phyloP scores from a whole-genome alignment of 2,797 vertebrate species.

The Prionace glauca region DNA sequence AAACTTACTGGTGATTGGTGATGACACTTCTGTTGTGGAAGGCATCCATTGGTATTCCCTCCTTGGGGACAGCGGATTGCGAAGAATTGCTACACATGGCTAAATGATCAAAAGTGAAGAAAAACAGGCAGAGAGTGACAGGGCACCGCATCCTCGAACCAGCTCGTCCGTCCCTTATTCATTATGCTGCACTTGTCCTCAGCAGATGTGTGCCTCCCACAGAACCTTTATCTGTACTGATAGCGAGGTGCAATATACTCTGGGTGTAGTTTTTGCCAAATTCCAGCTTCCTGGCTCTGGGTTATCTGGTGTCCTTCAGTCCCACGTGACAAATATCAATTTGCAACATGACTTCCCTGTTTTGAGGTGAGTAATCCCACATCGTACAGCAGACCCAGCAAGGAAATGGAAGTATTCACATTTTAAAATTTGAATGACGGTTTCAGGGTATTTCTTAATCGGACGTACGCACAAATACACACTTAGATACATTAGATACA shows the following conservation, averaged over 20 bases:
- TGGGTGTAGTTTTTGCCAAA: background rate
- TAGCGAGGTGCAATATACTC: background rate
- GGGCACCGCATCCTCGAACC: background rate
- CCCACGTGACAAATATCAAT: background rate
- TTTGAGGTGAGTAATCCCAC: background rate
- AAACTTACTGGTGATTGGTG: slow-evolving; percentile 44
- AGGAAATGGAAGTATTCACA: background rate
- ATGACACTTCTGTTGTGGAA: slow-evolving; percentile 45
- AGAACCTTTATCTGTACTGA: slow-evolving; percentile 13
- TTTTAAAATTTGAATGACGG: background rate
- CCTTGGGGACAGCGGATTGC: background rate
- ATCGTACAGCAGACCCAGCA: no score
- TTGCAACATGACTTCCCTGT: background rate
- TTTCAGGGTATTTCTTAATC: background rate
- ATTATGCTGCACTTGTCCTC: background rate
- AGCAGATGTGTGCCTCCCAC: background rate
- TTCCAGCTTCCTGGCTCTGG: background rate
- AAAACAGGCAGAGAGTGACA: slow-evolving; percentile 12
- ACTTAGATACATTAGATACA: background rate
- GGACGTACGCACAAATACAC: background rate
- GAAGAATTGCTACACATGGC: background rate
- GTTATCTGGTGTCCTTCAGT: background rate
- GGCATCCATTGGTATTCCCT: slow-evolving; percentile 35
- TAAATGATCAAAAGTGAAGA: background rate
- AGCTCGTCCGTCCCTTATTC: background rate